Evolutionary conservation across 1,140 invertebrate species (phyloP).

Genomic region (Lepidurus arcticus): DNA sequence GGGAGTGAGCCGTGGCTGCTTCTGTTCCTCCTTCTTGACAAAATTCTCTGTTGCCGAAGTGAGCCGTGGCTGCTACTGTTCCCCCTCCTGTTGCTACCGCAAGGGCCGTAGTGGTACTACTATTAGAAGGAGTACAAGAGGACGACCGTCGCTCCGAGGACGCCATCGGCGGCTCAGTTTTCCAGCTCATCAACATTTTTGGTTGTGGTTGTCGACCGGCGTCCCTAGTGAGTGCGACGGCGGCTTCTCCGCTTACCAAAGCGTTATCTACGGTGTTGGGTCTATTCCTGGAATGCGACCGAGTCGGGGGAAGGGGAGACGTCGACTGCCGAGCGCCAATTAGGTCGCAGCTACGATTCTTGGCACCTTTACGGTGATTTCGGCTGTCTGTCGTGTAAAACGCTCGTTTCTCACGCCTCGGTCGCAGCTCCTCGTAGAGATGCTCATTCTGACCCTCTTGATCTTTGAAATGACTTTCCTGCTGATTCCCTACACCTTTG

Average conservation of each 20-base stretch:
- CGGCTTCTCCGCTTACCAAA: neutral
- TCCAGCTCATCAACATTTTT: conserved; percentile 9
- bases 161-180: neutral
- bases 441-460: neutral
- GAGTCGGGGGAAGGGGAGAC: neutral
- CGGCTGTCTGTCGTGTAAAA: neutral
- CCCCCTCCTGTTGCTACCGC: too few species aligned
- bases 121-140: too few species aligned
- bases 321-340: neutral
- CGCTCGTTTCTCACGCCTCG: neutral
- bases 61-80: too few species aligned
- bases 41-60: too few species aligned
- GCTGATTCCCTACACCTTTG: too few species aligned
- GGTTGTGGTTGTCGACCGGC: neutral
- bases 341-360: neutral
- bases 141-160: neutral
- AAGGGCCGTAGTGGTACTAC: too few species aligned
- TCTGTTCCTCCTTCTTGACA: too few species aligned
- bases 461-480: too few species aligned
- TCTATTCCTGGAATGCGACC: neutral
- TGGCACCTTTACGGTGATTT: neutral
- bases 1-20: too few species aligned
- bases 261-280: neutral
- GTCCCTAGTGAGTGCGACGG: neutral
- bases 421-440: conserved; percentile 1